These are phyloP conservation scores for Rattus rattus DNA, from an alignment of 2,113 vertebrate genomes.

Conservation along the genomic window DNA sequence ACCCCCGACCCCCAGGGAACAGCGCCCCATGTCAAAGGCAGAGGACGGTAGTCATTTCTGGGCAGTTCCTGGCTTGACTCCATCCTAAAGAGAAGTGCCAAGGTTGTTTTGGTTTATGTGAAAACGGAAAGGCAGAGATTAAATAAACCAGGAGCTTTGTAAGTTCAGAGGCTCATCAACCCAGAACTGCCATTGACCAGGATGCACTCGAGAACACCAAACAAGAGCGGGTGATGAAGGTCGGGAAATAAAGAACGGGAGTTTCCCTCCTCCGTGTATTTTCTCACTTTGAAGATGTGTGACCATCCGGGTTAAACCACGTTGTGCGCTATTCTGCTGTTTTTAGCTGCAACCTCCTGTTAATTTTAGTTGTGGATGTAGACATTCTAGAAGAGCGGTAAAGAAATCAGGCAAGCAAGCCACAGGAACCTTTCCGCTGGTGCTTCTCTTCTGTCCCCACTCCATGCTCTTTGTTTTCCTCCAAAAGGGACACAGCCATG, in stretches of 20 bases:
- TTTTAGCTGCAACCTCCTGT: not conserved
- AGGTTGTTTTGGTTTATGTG: conserved; percentile 3
- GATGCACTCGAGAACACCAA: not conserved
- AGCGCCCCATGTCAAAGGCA: conserved; percentile 48
- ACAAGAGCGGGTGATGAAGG: not conserved
- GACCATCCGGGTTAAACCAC: not conserved
- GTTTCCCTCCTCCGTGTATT: not conserved
- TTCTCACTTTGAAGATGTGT: conserved; percentile 25
- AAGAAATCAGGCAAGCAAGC: not conserved
- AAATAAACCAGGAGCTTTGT: conserved; percentile 23
- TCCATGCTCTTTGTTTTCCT: not conserved
- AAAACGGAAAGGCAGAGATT: conserved; percentile 30
- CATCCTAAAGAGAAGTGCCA: not conserved
- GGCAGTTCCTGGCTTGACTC: not conserved
- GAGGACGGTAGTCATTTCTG: conserved; percentile 37
- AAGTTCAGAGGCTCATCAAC: conserved; percentile 31
- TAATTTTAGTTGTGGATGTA: not conserved
- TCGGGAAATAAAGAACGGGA: conserved; percentile 32
- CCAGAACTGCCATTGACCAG: not conserved
- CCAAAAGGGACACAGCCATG: not conserved
- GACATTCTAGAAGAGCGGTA: not conserved
- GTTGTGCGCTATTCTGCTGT: not conserved
- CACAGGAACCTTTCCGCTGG: not conserved
- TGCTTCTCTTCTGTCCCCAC: not conserved
- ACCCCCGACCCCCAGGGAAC: conserved; percentile 22